Evolutionary conservation across 2,113 vertebrate species (phyloP).

Genomic region (Mustelus asterias): DNA sequence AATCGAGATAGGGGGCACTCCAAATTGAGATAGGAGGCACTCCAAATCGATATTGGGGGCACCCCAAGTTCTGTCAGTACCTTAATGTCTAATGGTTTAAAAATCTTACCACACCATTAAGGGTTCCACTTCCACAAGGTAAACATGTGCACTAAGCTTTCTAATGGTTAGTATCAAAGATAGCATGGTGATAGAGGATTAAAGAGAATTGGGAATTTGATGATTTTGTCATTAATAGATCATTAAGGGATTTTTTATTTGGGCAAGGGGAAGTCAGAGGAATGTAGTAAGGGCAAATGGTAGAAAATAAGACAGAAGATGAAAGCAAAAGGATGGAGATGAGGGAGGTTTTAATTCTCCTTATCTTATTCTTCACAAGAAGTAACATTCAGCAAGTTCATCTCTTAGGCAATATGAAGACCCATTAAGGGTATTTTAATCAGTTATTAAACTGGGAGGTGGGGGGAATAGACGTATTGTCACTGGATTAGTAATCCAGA

Average conservation of each 20-base stretch:
- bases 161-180: neutral
- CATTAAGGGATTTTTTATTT: neutral
- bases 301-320: neutral
- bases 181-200: neutral
- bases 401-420: neutral
- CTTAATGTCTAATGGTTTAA: too few relatives aligned
- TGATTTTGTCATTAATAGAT: neutral
- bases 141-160: neutral
- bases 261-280: neutral
- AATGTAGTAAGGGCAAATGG: neutral
- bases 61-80: too few relatives aligned
- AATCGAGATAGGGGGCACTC: too few relatives aligned
- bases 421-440: neutral
- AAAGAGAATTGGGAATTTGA: neutral
- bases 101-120: too few relatives aligned
- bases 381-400: neutral
- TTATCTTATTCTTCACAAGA: neutral
- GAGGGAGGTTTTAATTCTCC: neutral
- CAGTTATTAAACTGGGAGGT: neutral
- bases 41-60: too few relatives aligned
- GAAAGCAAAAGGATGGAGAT: neutral
- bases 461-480: too few relatives aligned
- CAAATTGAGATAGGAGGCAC: too few relatives aligned
- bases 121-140: neutral
- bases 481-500: too few relatives aligned